These are phyloP conservation scores for Mobula hypostoma DNA, from an alignment of 2,113 vertebrate genomes.

Conservation along the genomic window DNA sequence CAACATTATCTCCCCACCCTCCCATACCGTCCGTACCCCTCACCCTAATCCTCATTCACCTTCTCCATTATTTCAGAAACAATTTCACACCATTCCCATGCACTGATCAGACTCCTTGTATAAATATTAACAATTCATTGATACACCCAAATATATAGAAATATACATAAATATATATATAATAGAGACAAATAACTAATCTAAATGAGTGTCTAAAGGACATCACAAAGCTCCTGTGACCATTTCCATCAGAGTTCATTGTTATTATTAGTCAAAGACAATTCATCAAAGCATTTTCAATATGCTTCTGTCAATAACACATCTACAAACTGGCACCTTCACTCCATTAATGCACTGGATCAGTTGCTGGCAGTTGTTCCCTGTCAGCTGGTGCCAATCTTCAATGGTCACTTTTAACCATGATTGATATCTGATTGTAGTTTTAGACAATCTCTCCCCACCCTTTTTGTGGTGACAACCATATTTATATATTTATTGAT, in stretches of 20 bases:
- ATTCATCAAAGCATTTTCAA: not conserved
- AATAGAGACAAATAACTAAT: not conserved
- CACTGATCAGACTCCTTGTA: not conserved
- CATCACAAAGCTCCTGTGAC: not conserved
- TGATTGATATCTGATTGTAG: not conserved
- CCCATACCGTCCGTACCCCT: not conserved
- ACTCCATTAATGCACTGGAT: not conserved
- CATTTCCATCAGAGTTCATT: not conserved
- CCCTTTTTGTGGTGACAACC: not conserved
- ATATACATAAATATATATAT: not conserved
- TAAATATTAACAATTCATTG: not conserved
- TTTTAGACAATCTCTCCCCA: too few species aligned
- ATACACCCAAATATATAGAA: not conserved
- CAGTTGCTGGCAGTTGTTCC: not conserved
- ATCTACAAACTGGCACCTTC: not conserved
- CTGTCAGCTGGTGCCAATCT: not conserved
- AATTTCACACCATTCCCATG: not conserved
- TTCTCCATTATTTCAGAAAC: not conserved
- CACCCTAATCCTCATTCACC: not conserved
- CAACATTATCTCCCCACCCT: not conserved
- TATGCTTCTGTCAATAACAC: not conserved
- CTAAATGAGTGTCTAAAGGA: not conserved
- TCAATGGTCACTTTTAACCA: not conserved
- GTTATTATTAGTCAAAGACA: not conserved
- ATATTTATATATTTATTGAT: not conserved